Conservation (phyloP, 2,888 invertebrate species). For the Apoda limacodes region DNA sequence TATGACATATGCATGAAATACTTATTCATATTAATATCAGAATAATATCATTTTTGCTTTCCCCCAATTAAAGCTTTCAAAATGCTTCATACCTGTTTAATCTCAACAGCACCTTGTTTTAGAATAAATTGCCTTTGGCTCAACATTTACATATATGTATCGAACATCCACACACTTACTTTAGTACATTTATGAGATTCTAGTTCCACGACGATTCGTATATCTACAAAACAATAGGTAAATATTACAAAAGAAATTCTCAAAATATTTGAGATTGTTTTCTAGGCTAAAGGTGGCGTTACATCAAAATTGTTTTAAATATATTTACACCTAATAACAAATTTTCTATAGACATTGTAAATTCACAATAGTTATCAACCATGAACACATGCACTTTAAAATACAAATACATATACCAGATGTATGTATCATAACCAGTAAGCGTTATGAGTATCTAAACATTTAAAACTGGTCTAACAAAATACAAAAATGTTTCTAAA, state of each 20-base stretch:
- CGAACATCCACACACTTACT: slow-evolving; percentile 22
- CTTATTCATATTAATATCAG: too few species aligned
- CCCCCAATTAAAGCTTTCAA: too few species aligned
- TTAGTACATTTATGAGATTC: slow-evolving; percentile 42
- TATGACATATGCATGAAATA: too few species aligned
- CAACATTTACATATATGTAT: slow-evolving; percentile 35
- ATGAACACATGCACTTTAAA: slow-evolving; percentile 6
- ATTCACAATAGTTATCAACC: slow-evolving; percentile 1
- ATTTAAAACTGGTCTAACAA: too few species aligned
- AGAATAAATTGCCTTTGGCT: slow-evolving; percentile 61
- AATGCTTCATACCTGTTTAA: too few species aligned
- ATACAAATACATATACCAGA: slow-evolving; percentile 23
- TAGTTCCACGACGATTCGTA: too few species aligned
- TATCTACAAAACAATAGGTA: too few species aligned
- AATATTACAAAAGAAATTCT: slow-evolving; percentile 30
- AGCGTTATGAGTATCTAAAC: too few species aligned
- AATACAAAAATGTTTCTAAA: too few species aligned
- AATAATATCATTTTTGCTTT: too few species aligned
- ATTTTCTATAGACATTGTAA: too few species aligned
- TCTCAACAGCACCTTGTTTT: slow-evolving; percentile 57
- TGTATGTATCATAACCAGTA: too few species aligned
- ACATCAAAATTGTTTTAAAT: slow-evolving; percentile 34
- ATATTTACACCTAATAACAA: slow-evolving; percentile 24
- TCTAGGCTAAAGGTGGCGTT: slow-evolving; percentile 37
- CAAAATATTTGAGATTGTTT: slow-evolving; percentile 25